Evolutionary conservation across 1,140 invertebrate genomes (phyloP).

Genomic region (Drosophila bifasciata): DNA sequence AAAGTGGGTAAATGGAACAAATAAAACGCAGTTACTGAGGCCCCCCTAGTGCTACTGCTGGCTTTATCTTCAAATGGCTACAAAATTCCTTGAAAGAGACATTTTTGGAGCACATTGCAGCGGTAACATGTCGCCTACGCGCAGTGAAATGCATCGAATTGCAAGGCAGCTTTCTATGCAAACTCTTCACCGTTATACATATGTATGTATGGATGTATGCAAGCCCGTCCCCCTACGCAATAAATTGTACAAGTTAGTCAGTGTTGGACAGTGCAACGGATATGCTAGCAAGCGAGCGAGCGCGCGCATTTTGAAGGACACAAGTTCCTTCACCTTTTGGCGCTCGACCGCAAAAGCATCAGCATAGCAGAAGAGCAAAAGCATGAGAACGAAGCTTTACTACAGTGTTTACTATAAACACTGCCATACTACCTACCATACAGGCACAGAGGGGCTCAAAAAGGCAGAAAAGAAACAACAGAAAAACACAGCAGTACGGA

Average conservation of each 20-base stretch:
- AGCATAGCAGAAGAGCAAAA: constrained; percentile 28
- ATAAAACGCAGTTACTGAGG: too few species aligned
- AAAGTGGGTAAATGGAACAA: too few species aligned
- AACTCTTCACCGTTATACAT: constrained; percentile 42
- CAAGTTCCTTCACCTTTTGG: constrained; percentile 73
- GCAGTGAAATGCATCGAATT: constrained; percentile 2
- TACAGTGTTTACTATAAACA: constrained; percentile 49
- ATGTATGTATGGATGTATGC: constrained; percentile 8
- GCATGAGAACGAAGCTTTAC: constrained; percentile 27
- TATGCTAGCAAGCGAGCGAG: constrained; percentile 16
- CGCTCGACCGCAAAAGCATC: constrained; percentile 25
- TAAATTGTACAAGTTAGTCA: neutral
- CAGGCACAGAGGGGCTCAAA: too few species aligned
- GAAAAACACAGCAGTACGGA: too few species aligned
- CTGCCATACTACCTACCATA: too few species aligned
- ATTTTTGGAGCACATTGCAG: too few species aligned
- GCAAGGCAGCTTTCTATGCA: constrained; percentile 44
- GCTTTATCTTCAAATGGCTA: too few species aligned
- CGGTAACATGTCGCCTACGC: constrained; percentile 6
- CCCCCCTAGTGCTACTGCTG: too few species aligned
- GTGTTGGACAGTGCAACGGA: constrained; percentile 21
- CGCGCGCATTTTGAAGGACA: constrained; percentile 78
- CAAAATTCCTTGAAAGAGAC: too few species aligned
- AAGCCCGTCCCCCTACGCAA: neutral
- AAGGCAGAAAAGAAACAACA: constrained; percentile 7